These are phyloP conservation scores for Drosophila miranda DNA, from an alignment of 1,140 invertebrate species.

Conservation along the genomic window DNA sequence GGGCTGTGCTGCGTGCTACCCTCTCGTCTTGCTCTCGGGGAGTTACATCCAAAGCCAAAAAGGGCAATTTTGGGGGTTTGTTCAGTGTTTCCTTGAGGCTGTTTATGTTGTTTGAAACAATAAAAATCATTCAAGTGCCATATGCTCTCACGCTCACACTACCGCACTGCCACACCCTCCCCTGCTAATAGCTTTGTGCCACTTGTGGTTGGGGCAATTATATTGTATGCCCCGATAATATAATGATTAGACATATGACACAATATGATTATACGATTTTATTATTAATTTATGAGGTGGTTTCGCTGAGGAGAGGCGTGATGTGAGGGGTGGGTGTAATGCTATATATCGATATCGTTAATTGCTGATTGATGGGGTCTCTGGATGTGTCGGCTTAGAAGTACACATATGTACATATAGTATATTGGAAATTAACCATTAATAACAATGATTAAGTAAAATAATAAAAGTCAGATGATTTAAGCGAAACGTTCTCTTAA, in stretches of 20 bases:
- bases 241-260: conserved; percentile 48
- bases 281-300: conserved; percentile 47
- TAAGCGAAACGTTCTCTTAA: no score
- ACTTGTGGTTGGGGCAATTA: conserved; percentile 50
- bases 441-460: not conserved
- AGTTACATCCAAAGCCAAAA: conserved; percentile 30
- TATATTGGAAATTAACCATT: not conserved
- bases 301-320: not conserved
- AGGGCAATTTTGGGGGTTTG: conserved; percentile 61
- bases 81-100: conserved; percentile 36
- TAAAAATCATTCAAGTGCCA: conserved; percentile 56
- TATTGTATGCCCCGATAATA: conserved; percentile 28
- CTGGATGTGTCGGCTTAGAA: not conserved
- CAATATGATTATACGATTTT: conserved; percentile 53
- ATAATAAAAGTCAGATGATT: conserved; percentile 3
- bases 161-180: not conserved
- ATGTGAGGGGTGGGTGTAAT: not conserved
- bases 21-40: not conserved
- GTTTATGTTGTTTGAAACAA: conserved; percentile 32
- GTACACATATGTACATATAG: no score
- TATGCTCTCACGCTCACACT: conserved; percentile 29
- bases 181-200: conserved; percentile 31
- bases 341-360: conserved; percentile 19
- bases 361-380: conserved; percentile 15
- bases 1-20: conserved; percentile 26